Percentiles rank a stretch among this genome's conserved stretches.
Evolutionary conservation across 1,140 invertebrate genomes (phyloP).

Genomic region (Cataglyphis hispanica): DNA sequence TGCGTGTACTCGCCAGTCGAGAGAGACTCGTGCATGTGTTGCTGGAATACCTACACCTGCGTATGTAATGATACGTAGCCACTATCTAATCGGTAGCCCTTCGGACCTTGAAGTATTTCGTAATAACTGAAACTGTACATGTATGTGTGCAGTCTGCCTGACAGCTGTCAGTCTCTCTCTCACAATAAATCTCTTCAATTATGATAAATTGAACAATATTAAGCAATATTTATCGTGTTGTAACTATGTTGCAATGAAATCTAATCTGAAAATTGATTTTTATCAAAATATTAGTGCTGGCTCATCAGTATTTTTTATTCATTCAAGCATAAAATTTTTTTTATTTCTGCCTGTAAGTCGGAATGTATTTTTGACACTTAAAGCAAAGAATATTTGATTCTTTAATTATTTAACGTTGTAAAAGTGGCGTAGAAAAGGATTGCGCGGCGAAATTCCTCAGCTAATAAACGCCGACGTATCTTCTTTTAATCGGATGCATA

Average conservation of each 20-base stretch:
- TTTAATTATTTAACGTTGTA: neutral
- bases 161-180: conserved; percentile 16
- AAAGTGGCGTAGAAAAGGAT: neutral
- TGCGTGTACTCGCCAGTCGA: conserved; percentile 60
- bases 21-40: conserved; percentile 52
- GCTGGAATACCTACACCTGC: conserved; percentile 63
- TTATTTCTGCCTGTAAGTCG: too few species aligned
- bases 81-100: conserved; percentile 42
- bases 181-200: conserved; percentile 24
- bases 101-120: conserved; percentile 59
- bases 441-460: neutral
- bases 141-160: neutral
- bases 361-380: too few species aligned
- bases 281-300: neutral
- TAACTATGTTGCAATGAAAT: neutral
- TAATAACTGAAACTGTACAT: conserved; percentile 54
- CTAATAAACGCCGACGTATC: conserved; percentile 45
- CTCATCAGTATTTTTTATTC: neutral
- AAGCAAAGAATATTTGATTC: neutral
- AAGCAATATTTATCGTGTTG: conserved; percentile 14
- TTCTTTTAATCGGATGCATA: neutral
- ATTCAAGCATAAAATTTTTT: neutral
- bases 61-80: conserved; percentile 40
- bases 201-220: conserved; percentile 10
- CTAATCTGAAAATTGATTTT: conserved; percentile 8